Evolutionary conservation across 2,113 vertebrate genomes (phyloP).

Genomic region (Bos taurus): DNA sequence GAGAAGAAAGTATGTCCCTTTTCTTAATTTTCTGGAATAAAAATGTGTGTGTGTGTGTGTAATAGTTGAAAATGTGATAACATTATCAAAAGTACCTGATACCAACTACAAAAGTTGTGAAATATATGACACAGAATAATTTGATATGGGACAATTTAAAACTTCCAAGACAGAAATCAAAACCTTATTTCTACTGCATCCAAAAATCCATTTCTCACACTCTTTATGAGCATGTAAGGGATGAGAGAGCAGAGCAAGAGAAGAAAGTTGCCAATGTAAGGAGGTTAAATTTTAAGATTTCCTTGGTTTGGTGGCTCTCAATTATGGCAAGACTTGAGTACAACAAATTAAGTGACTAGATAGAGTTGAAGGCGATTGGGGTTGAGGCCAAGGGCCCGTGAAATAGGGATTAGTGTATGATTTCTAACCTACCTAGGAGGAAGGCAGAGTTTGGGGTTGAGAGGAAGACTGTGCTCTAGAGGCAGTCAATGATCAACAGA

Average conservation of each 20-base stretch:
- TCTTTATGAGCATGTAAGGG: not conserved
- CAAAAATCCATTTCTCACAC: not conserved
- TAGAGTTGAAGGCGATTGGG: not conserved
- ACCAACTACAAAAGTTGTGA: not conserved
- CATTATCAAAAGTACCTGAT: not conserved
- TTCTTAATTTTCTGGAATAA: not conserved
- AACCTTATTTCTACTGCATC: not conserved
- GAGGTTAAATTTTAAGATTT: not conserved
- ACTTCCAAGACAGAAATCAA: not conserved
- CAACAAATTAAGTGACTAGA: not conserved
- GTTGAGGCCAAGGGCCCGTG: not conserved
- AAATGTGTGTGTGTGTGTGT: not conserved
- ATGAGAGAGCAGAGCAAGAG: not conserved
- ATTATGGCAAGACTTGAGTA: not conserved
- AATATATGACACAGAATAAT: not conserved
- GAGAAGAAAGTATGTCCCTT: not conserved
- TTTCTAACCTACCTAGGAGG: not conserved
- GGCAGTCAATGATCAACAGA: not conserved
- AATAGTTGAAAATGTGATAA: not conserved
- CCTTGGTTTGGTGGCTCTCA: not conserved
- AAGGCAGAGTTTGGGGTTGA: not conserved
- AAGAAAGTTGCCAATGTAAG: not conserved
- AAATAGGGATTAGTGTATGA: not conserved
- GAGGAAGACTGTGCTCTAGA: not conserved
- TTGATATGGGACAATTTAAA: not conserved